phyloP scores from a whole-genome alignment of 2,888 invertebrate genomes.

The Chymomyza fuscimana region DNA sequence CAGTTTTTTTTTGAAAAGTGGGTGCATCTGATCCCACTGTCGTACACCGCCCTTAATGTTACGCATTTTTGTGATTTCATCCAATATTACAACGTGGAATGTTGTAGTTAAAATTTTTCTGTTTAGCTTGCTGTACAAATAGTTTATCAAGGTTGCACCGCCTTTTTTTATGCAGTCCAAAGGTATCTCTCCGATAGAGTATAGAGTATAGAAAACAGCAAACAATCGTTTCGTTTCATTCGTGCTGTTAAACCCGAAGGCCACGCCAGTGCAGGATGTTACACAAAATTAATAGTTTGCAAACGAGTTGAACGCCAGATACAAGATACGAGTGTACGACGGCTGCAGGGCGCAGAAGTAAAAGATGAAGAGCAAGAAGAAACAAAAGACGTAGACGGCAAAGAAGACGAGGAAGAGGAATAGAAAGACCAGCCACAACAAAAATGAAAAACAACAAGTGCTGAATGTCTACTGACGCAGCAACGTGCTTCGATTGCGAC shows the following conservation, averaged over 20 bases:
- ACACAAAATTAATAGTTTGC: conserved; percentile 73
- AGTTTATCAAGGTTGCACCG: too few relatives aligned
- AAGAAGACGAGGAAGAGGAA: conserved; percentile 40
- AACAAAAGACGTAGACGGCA: conserved; percentile 4
- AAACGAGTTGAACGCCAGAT: conserved; percentile 75
- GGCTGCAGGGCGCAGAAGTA: conserved; percentile 30
- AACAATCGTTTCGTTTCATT: neutral
- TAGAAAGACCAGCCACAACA: conserved; percentile 10
- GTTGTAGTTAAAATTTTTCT: too few relatives aligned
- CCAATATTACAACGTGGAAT: too few relatives aligned
- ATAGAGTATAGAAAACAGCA: neutral
- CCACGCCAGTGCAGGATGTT: conserved; percentile 69
- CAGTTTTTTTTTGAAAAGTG: too few relatives aligned
- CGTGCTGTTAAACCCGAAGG: conserved; percentile 58
- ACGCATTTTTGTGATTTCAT: too few relatives aligned
- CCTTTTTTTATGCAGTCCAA: too few relatives aligned
- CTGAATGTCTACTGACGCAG: conserved; percentile 25
- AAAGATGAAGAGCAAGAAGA: conserved; percentile 36
- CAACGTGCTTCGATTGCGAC: conserved; percentile 35
- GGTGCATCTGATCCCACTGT: too few relatives aligned
- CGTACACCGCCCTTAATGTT: too few relatives aligned
- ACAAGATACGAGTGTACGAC: conserved; percentile 61
- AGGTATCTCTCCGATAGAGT: neutral
- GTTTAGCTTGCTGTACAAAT: too few relatives aligned
- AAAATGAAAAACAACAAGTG: conserved; percentile 26